These are phyloP conservation scores for Alloplasta piceator DNA, from an alignment of 2,888 invertebrate genomes.

Conservation along the genomic window DNA sequence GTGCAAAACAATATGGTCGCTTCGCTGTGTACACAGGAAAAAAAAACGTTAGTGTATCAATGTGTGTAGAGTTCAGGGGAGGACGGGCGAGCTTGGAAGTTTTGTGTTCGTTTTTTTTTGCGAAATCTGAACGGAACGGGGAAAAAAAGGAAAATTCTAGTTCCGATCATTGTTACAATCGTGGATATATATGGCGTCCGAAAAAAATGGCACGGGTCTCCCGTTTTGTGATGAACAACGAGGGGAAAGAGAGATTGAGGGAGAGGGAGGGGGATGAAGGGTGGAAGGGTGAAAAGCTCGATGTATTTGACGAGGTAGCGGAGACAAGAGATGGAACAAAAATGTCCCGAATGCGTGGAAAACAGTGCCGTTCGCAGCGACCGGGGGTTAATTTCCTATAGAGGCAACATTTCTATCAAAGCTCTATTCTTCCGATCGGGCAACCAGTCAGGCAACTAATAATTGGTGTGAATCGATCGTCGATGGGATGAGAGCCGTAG, in stretches of 20 bases:
- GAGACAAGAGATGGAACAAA: slow-evolving; percentile 56
- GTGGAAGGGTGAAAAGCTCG: slow-evolving; percentile 12
- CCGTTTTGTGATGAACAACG: not conserved
- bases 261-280: slow-evolving; percentile 7
- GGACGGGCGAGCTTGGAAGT: not conserved
- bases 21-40: slow-evolving; percentile 6
- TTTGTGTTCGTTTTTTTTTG: slow-evolving; percentile 54
- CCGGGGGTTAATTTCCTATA: slow-evolving; percentile 75
- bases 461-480: slow-evolving; percentile 79
- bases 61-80: slow-evolving; percentile 28
- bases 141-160: slow-evolving; percentile 43
- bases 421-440: slow-evolving; percentile 76
- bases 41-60: slow-evolving; percentile 41
- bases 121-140: slow-evolving; percentile 1
- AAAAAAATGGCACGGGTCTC: slow-evolving; percentile 41
- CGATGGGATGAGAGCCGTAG: slow-evolving; percentile 44
- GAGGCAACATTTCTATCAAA: slow-evolving; percentile 78
- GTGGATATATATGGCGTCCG: slow-evolving; percentile 45
- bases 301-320: slow-evolving; percentile 13
- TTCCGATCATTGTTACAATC: slow-evolving; percentile 61
- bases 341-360: slow-evolving; percentile 70
- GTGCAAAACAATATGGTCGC: slow-evolving; percentile 29
- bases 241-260: not conserved
- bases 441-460: slow-evolving; percentile 80
- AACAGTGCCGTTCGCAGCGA: slow-evolving; percentile 66